Evolutionary conservation across 2,113 vertebrate species (phyloP).

Genomic region (Bothrops jararaca): DNA sequence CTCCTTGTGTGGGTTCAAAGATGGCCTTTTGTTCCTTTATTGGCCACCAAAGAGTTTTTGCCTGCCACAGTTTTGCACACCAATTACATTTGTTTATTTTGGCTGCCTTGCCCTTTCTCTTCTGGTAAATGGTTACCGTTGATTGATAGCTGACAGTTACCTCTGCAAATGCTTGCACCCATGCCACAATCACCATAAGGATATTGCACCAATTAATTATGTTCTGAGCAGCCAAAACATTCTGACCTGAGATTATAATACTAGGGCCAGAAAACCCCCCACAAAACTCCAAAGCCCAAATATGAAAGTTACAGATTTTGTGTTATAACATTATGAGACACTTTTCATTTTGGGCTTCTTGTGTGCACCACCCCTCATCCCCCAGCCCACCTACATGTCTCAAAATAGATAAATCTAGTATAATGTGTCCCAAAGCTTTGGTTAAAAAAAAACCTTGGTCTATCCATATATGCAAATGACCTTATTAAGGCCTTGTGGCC

Average conservation of each 20-base stretch:
- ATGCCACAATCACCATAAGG: not conserved
- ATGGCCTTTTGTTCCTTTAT: not conserved
- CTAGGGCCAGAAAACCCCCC: not conserved
- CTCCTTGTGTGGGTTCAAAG: not conserved
- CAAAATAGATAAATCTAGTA: not conserved
- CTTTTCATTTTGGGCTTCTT: not conserved
- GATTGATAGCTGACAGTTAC: not conserved
- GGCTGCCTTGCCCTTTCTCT: not conserved
- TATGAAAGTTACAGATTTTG: not conserved
- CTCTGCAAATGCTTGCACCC: not conserved
- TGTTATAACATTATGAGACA: not conserved
- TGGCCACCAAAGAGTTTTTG: not conserved
- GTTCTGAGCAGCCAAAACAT: not conserved
- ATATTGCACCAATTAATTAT: not conserved
- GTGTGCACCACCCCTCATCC: not conserved
- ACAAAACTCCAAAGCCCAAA: not conserved
- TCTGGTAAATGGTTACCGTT: not conserved
- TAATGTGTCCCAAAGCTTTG: not conserved
- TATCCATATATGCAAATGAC: not conserved
- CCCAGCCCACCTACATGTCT: not conserved
- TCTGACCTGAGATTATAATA: not conserved
- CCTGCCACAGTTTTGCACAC: not conserved
- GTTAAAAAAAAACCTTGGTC: not conserved
- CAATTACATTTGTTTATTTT: not conserved
- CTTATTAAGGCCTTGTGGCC: not conserved